These are phyloP conservation scores for Latheticus oryzae DNA, from an alignment of 2,888 invertebrate species.

Conservation along the genomic window DNA sequence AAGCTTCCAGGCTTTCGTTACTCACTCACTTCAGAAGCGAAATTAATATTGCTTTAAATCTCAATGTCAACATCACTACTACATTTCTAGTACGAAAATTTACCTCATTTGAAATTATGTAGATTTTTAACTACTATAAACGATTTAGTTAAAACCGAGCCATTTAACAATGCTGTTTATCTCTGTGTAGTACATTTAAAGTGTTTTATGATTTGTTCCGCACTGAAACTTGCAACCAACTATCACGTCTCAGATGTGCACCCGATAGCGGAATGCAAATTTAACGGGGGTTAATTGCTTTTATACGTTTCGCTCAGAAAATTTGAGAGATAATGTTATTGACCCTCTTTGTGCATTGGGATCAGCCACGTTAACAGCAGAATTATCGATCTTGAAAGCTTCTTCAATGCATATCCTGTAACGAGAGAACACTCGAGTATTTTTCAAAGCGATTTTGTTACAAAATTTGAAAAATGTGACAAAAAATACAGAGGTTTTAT, in stretches of 20 bases:
- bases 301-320: slow-evolving; percentile 3
- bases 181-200: slow-evolving; percentile 37
- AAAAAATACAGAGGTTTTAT: no score
- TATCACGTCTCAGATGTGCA: slow-evolving; percentile 27
- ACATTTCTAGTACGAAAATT: slow-evolving; percentile 14
- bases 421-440: no score
- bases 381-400: slow-evolving; percentile 7
- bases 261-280: slow-evolving; percentile 32
- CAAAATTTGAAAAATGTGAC: no score
- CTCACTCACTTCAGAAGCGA: slow-evolving; percentile 24
- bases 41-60: slow-evolving; percentile 35
- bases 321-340: slow-evolving; percentile 10
- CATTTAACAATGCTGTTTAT: slow-evolving; percentile 31
- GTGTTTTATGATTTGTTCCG: slow-evolving; percentile 40
- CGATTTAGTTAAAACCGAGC: slow-evolving; percentile 5
- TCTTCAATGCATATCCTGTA: background rate
- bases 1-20: slow-evolving; percentile 32
- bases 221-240: slow-evolving; percentile 20
- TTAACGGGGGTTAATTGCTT: slow-evolving; percentile 26
- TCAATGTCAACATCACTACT: slow-evolving; percentile 30
- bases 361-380: background rate
- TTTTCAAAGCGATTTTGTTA: no score
- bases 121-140: slow-evolving; percentile 24
- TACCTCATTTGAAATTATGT: no score
- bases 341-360: slow-evolving; percentile 8